A percentile compares a stretch with the other conserved stretches of the same genome.
Conservation (phyloP, 1,140 invertebrate genomes). For the Drosophila grimshawi region DNA sequence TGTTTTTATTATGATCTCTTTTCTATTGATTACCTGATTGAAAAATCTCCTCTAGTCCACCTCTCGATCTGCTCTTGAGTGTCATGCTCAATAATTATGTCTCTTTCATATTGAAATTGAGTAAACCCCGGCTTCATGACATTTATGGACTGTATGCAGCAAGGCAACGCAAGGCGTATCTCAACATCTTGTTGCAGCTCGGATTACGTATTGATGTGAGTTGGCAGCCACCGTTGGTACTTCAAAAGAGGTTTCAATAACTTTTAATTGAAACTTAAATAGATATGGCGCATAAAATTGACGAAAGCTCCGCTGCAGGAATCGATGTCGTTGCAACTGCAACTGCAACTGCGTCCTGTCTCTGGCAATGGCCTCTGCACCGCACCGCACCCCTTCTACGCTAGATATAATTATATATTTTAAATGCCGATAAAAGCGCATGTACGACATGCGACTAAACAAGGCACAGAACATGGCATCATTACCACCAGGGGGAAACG, state of each 20-base stretch:
- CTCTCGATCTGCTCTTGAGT: not conserved
- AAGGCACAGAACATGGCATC: slow-evolving; percentile 78
- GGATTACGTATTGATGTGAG: slow-evolving; percentile 1
- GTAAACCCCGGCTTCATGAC: not conserved
- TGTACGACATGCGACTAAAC: slow-evolving; percentile 80
- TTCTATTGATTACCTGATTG: too few relatives aligned
- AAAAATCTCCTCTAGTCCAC: too few relatives aligned
- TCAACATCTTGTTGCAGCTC: not conserved
- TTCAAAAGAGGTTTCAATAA: not conserved
- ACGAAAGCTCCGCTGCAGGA: slow-evolving; percentile 41
- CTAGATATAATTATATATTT: slow-evolving; percentile 48
- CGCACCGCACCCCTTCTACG: too few relatives aligned
- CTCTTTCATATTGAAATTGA: slow-evolving; percentile 1
- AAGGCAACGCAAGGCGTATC: not conserved
- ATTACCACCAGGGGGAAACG: slow-evolving; percentile 66
- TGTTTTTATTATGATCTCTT: too few relatives aligned
- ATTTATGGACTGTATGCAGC: slow-evolving; percentile 2
- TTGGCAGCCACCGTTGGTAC: slow-evolving; percentile 8
- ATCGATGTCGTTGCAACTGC: not conserved
- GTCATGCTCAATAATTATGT: not conserved
- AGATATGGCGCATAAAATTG: slow-evolving; percentile 44
- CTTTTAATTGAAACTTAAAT: slow-evolving; percentile 38
- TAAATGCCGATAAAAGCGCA: slow-evolving; percentile 80
- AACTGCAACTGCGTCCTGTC: not conserved
- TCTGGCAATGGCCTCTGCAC: too few relatives aligned